Conservation (phyloP, 2,888 invertebrate species). For the Augochlorella aurata region DNA sequence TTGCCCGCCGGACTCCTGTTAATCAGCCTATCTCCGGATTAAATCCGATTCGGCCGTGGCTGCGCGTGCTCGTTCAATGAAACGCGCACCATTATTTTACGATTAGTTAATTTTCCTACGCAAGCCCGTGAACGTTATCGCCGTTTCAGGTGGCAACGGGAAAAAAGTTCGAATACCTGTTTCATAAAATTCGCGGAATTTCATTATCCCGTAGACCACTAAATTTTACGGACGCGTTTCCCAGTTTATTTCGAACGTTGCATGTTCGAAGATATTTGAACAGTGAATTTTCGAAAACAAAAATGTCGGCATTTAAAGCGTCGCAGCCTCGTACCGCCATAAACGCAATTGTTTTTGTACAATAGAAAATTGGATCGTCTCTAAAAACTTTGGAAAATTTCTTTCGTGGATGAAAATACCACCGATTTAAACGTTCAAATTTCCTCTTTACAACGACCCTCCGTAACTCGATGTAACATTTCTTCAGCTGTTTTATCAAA, state of each 20-base stretch:
- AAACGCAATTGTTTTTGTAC: background rate
- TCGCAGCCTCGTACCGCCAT: too few relatives aligned
- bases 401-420: background rate
- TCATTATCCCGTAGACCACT: too few relatives aligned
- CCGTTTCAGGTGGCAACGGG: background rate
- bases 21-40: slow-evolving; percentile 25
- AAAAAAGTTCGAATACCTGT: background rate
- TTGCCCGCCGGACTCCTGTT: background rate
- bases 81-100: slow-evolving; percentile 25
- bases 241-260: too few relatives aligned
- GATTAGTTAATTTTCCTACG: slow-evolving; percentile 20
- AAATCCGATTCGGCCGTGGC: slow-evolving; percentile 24
- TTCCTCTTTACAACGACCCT: background rate
- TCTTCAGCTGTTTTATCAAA: background rate
- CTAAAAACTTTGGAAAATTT: background rate
- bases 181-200: too few relatives aligned
- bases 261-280: too few relatives aligned
- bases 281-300: background rate
- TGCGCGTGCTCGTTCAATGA: slow-evolving; percentile 3
- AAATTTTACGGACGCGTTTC: too few relatives aligned
- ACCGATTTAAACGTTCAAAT: background rate
- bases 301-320: background rate
- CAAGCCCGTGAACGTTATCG: background rate
- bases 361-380: background rate
- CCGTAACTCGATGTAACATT: background rate